Conservation (phyloP, 2,888 invertebrate genomes). For the Acanthosoma haemorrhoidale region DNA sequence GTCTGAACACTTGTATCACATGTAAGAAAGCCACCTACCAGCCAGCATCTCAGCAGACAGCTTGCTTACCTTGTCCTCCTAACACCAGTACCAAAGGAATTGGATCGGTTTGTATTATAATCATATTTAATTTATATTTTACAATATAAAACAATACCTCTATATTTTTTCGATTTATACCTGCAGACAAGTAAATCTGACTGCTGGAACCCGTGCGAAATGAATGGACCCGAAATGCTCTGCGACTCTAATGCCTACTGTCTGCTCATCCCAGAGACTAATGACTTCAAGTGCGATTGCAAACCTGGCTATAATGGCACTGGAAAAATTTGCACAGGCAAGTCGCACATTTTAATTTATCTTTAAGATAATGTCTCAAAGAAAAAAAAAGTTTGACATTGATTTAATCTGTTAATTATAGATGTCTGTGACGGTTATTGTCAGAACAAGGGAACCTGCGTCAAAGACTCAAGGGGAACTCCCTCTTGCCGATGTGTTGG, state of each 20-base stretch:
- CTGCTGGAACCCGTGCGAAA: constrained; percentile 87
- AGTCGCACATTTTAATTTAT: constrained; percentile 29
- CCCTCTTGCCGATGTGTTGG: constrained; percentile 86
- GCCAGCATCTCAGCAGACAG: constrained; percentile 78
- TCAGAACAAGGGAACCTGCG: constrained; percentile 83
- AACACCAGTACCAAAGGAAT: constrained; percentile 81
- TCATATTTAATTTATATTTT: neutral
- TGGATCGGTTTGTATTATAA: constrained; percentile 63
- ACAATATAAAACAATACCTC: neutral
- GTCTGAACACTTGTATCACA: constrained; percentile 75
- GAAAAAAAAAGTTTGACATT: neutral
- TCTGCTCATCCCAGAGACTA: constrained; percentile 72
- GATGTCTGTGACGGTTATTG: constrained; percentile 82
- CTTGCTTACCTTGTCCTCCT: constrained; percentile 79
- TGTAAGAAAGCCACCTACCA: constrained; percentile 90
- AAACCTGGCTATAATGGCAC: constrained; percentile 89
- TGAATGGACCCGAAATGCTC: constrained; percentile 71
- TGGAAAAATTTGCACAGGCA: constrained; percentile 68
- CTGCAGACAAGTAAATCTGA: constrained; percentile 69
- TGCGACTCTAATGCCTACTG: constrained; percentile 86
- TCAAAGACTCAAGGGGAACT: constrained; percentile 75
- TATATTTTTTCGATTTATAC: constrained; percentile 25
- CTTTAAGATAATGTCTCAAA: neutral
- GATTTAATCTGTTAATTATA: constrained; percentile 42
- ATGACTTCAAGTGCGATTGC: constrained; percentile 84